Evolutionary conservation across 92 coral and sea anemone genomes (phyloP), one percentile per base, ranked within the genome.

Genomic region (Parazoanthus atlanticus): DNA sequence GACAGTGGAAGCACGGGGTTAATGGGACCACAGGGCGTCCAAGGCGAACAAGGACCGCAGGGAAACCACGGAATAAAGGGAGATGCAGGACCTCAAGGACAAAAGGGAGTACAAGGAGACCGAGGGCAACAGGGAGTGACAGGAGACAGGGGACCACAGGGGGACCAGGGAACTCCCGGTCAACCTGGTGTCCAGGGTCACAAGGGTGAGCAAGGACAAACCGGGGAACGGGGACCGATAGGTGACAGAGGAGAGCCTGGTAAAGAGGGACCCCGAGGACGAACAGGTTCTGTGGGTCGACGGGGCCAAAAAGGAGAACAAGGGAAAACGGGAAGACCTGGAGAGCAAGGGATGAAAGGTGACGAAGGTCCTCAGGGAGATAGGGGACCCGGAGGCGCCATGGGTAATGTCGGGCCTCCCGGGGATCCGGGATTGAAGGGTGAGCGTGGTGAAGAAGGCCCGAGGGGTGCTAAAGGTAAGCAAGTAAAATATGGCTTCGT

Each of bases 191-290:
- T 16, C 10, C n/a, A 25, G 66, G 83, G 83, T 6, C 23, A 23
- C 36, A 40, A 46, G 23, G 85, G 86, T 36, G 85, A 81, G 8
- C 43, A 58, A 31, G 85, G 85, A 16, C 74, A 81, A 32, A 40
- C 30, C 8, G 85, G 85, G 19, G 86, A 82, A 82, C 40, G 86
- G 40, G 86, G 86, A 54, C 86, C 86, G 33, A 65, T 2, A 7
- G 86, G 86, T 9, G 86, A 82, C 56, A 19, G 52, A 36, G 86
- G 86, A 82, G 74, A 82, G 40, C 75, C 73, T 82, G 86, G 86
- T 54, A 65, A 36, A 26, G 49, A 64, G 8, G 86, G 86, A 65
- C 32, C 56, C 9, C 40, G 23, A 25, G 86, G 86, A 5, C 56
- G 38, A 36, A 29, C 31, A 3, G 86, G 86, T 16, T n/a, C 54